Base-by-base conservation (phyloP, 1,140 invertebrate species). In the Ditylenchus dipsaci region DNA sequence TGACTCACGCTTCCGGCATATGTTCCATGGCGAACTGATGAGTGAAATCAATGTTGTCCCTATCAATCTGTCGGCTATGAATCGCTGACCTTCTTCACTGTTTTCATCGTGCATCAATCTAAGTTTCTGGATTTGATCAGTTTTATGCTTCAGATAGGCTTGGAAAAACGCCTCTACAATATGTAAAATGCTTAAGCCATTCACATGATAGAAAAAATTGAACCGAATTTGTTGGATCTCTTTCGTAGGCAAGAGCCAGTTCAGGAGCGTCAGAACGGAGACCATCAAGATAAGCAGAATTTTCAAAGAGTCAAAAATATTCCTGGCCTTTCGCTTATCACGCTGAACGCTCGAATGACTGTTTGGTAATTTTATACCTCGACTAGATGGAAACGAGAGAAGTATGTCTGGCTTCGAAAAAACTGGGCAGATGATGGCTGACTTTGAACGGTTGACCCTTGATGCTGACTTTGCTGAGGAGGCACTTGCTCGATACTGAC, bases 1-100 rank as follows among this genome's bases (percentile, higher is more conserved):
- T 61, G 8, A 3, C n/a, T 53, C 15, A 53, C 49, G 43, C 59
- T 59, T 71, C 69, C 15, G 69, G 69, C 69, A 73, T 71, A 45
- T 73, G 69, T 23, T 71, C 69, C 69, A 71, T 72, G 23, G 69
- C 69, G 43, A 38, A 63, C 9, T 71, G 30, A 21, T 71, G 69
- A 70, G 59, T 63, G n/a, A 63, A 47, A n/a, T 61, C 57, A n/a
- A 71, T 58, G 1, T 72, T 70, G n/a, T 71, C 42, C n/a, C 59
- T 56, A 29, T 61, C 69, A 43, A 71, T 71, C 27, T 59, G 23
- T 29, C 67, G 30, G 68, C 68, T 19, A 71, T 47, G 42, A 73
- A 62, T 19, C 70, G 57, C 56, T 71, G 69, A 1, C 69, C 69
- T 21, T 71, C 69, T 70, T 61, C 71, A 42, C 69, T 71, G 53